A percentile compares a stretch with the other conserved stretches of the same genome.
Evolutionary conservation across 2,113 vertebrate genomes (phyloP).

Genomic region (Bufo bufo): DNA sequence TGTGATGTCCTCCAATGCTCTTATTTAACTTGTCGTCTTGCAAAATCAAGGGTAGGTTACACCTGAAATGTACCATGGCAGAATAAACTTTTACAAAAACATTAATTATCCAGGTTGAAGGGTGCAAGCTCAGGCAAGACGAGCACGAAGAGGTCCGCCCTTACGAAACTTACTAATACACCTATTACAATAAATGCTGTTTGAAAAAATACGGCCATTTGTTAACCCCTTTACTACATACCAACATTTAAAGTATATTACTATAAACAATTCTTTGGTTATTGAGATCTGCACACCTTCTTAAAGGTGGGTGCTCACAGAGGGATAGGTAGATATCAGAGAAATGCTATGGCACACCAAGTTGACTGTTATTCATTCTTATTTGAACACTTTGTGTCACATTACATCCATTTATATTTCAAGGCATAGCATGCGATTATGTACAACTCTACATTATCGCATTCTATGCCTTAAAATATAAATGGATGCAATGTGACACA

Average conservation of each 20-base stretch:
- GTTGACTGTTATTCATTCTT: too few species aligned
- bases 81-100: slow-evolving; percentile 56
- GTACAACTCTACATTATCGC: too few species aligned
- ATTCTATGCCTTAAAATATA: too few species aligned
- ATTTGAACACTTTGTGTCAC: too few species aligned
- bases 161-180: slow-evolving; percentile 19
- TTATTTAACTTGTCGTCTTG: slow-evolving; percentile 45
- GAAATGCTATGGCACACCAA: too few species aligned
- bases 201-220: background rate
- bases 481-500: too few species aligned
- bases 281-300: too few species aligned
- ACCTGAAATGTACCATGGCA: slow-evolving; percentile 46
- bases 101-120: slow-evolving; percentile 45
- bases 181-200: background rate
- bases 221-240: background rate
- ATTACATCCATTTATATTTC: too few species aligned
- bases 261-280: too few species aligned
- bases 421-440: too few species aligned
- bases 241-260: background rate
- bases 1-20: background rate
- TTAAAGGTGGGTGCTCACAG: too few species aligned
- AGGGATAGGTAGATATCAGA: too few species aligned
- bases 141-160: background rate
- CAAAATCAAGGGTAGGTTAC: slow-evolving; percentile 53
- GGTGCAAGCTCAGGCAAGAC: slow-evolving; percentile 61